Evolutionary conservation across 2,797 vertebrate genomes (phyloP).

Genomic region (Graptemys geographica): DNA sequence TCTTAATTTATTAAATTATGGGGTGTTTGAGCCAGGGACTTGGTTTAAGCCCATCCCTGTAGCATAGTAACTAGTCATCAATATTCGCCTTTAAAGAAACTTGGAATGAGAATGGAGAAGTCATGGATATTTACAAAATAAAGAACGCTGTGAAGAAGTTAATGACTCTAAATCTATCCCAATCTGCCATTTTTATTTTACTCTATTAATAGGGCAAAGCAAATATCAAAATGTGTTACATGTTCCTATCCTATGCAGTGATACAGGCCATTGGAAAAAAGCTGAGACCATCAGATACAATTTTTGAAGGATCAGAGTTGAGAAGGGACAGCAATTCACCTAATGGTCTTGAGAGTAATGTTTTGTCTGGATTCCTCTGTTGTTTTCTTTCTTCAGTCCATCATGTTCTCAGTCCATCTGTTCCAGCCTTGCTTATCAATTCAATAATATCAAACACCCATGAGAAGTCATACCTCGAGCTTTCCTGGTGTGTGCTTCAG

Average conservation of each 20-base stretch:
- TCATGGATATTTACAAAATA: not conserved
- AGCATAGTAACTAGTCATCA: constrained; percentile 42
- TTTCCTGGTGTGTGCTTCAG: not conserved
- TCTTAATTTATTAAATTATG: constrained; percentile 5
- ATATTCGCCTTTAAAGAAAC: constrained; percentile 34
- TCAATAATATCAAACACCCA: constrained; percentile 46
- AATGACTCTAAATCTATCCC: not conserved
- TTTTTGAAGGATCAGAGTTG: constrained; percentile 42
- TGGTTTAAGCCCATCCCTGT: constrained; percentile 32
- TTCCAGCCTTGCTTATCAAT: constrained; percentile 26
- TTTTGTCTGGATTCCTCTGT: constrained; percentile 48
- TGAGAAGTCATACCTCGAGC: constrained; percentile 36
- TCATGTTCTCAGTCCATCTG: constrained; percentile 4
- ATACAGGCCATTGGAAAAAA: not conserved
- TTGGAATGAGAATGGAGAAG: constrained; percentile 38
- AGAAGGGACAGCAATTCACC: constrained; percentile 30
- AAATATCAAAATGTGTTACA: constrained; percentile 19
- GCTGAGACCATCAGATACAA: constrained; percentile 50
- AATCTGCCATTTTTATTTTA: constrained; percentile 41
- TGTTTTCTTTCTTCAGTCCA: constrained; percentile 23
- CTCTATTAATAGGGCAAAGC: constrained; percentile 43
- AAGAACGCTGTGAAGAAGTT: constrained; percentile 15
- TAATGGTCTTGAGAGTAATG: constrained; percentile 34
- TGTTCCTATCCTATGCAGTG: constrained; percentile 34
- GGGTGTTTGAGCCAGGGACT: constrained; percentile 14